A percentile compares a stretch with the other conserved stretches of the same genome.
phyloP scores from a whole-genome alignment of 2,797 vertebrate species.

The Acanthurus leucopareius region DNA sequence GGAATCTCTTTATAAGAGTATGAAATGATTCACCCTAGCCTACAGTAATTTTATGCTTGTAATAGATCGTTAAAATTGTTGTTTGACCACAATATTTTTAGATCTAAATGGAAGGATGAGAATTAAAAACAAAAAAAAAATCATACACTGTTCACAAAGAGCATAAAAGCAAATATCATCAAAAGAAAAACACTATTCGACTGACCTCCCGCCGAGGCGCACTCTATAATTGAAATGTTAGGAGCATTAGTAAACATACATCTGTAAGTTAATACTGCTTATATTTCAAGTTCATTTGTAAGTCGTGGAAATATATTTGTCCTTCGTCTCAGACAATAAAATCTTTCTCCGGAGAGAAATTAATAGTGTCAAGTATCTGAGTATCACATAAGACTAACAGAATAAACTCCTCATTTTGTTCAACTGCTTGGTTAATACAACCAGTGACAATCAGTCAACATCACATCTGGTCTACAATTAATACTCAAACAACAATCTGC shows the following conservation, averaged over 20 bases:
- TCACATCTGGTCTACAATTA: constrained; percentile 27
- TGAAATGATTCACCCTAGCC: constrained; percentile 14
- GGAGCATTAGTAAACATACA: constrained; percentile 30
- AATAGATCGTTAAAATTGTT: constrained; percentile 23
- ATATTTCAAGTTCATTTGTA: constrained; percentile 43
- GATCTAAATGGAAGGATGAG: neutral
- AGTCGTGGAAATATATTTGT: constrained; percentile 28
- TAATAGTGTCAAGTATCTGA: constrained; percentile 52
- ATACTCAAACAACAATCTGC: constrained; percentile 16
- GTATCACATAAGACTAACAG: constrained; percentile 51
- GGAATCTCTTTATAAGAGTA: neutral
- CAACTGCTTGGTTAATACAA: constrained; percentile 1
- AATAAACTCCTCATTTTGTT: constrained; percentile 19
- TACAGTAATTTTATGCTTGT: constrained; percentile 19
- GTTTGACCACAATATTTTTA: constrained; percentile 17
- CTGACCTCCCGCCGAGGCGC: neutral
- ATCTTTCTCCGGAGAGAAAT: constrained; percentile 33
- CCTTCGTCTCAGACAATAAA: constrained; percentile 16
- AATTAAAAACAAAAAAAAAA: constrained; percentile 4
- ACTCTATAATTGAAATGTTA: constrained; percentile 14
- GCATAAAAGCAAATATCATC: constrained; percentile 11
- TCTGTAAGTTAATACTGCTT: constrained; percentile 53
- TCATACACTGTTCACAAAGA: neutral
- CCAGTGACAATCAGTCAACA: neutral
- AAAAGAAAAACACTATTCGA: constrained; percentile 20